phyloP scores from a whole-genome alignment of 2,113 vertebrate species.

The Oryzias woworae region DNA sequence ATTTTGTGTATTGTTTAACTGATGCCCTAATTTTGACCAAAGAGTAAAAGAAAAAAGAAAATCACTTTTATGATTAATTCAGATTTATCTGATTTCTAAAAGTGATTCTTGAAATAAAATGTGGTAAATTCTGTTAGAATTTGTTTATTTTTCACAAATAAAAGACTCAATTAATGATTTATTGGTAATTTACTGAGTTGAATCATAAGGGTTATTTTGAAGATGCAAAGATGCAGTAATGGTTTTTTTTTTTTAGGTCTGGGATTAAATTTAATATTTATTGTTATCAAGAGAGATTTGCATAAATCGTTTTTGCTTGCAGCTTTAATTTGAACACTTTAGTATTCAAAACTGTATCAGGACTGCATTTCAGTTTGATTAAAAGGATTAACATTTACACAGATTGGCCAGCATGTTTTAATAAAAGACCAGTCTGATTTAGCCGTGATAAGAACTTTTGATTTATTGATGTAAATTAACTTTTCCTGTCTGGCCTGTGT shows the following conservation, averaged over 20 bases:
- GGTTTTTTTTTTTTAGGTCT: background rate
- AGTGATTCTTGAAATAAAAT: too few species aligned
- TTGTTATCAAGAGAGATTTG: background rate
- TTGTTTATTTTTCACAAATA: too few species aligned
- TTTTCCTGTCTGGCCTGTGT: constrained; percentile 60
- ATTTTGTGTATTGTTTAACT: too few species aligned
- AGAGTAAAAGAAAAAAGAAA: too few species aligned
- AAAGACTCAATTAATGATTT: too few species aligned
- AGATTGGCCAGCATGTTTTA: constrained; percentile 60
- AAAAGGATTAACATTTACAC: constrained; percentile 55
- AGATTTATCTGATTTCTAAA: too few species aligned
- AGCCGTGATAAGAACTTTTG: constrained; percentile 66
- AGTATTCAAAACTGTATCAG: constrained; percentile 36
- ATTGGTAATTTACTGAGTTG: too few species aligned
- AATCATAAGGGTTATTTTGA: too few species aligned
- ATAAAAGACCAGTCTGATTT: constrained; percentile 61
- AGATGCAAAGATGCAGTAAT: too few species aligned
- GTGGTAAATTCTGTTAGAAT: too few species aligned
- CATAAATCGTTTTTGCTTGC: background rate
- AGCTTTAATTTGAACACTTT: constrained; percentile 20
- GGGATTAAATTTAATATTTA: constrained; percentile 7
- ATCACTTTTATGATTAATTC: too few species aligned
- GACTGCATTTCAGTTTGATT: constrained; percentile 58
- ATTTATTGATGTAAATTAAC: constrained; percentile 75
- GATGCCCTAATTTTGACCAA: background rate